Evolutionary conservation across 53 echinoderm and acorn worm species (phyloP).

Genomic region (Temnopleurus reevesii): DNA sequence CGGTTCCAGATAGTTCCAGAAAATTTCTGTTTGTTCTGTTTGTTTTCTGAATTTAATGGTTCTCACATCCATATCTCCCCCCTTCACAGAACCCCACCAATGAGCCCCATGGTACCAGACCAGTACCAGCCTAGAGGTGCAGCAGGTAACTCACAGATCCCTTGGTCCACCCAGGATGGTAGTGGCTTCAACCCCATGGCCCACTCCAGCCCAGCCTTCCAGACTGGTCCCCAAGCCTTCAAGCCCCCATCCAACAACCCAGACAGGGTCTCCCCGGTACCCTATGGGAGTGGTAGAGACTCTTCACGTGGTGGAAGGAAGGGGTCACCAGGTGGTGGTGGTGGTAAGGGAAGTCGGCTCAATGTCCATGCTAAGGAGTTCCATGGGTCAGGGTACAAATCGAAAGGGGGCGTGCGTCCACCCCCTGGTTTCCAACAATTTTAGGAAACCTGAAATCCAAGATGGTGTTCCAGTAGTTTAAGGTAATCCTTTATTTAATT

Average conservation of each 20-base stretch:
- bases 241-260: not conserved
- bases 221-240: constrained; percentile 62
- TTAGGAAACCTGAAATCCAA: not conserved
- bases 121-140: constrained; percentile 32
- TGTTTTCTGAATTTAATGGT: too few relatives aligned
- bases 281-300: not conserved
- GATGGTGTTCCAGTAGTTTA: too few relatives aligned
- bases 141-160: constrained; percentile 54
- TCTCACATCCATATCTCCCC: not conserved
- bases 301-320: constrained; percentile 19
- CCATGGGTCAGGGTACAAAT: constrained; percentile 28
- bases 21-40: too few relatives aligned
- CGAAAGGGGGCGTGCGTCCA: constrained; percentile 31
- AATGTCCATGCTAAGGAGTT: constrained; percentile 56
- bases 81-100: constrained; percentile 39
- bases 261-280: constrained; percentile 15
- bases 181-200: constrained; percentile 74
- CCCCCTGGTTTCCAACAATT: constrained; percentile 44
- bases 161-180: constrained; percentile 61
- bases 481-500: too few relatives aligned
- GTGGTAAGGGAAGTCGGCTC: not conserved
- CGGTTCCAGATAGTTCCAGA: too few relatives aligned
- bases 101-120: constrained; percentile 2
- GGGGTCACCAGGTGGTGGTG: constrained; percentile 16
- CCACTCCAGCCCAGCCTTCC: constrained; percentile 83